phyloP scores from a whole-genome alignment of 2,113 vertebrate species.

The Dendrocopos noguchii region DNA sequence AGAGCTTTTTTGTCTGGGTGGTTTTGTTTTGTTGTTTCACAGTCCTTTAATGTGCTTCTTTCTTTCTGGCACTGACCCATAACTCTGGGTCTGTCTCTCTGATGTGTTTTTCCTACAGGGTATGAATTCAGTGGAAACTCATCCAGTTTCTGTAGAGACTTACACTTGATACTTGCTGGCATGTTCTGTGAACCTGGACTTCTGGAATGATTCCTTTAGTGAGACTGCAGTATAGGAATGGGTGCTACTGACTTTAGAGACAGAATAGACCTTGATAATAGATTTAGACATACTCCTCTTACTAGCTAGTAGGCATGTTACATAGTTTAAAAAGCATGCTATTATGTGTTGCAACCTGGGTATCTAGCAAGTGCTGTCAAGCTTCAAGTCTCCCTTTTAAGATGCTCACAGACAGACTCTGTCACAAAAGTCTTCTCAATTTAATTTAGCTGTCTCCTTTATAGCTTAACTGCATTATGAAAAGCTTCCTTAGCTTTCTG shows the following conservation, averaged over 20 bases:
- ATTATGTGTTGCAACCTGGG: neutral
- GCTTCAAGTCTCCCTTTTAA: neutral
- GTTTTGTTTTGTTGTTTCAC: neutral
- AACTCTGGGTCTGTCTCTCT: neutral
- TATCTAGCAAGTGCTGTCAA: neutral
- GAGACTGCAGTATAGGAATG: neutral
- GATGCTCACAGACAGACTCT: neutral
- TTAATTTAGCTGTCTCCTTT: neutral
- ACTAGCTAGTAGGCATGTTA: neutral
- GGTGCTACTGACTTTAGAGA: neutral
- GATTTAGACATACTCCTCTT: neutral
- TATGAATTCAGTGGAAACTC: neutral
- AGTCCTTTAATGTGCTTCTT: neutral
- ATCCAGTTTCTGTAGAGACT: neutral
- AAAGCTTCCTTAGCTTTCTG: neutral
- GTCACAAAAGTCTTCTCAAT: neutral
- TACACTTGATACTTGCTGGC: fast-evolving
- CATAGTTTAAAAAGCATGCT: neutral
- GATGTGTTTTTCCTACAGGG: slow-evolving; percentile 14
- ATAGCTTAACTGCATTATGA: neutral
- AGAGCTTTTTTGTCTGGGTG: slow-evolving; percentile 2
- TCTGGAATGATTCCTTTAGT: neutral
- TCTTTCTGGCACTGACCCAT: slow-evolving; percentile 22
- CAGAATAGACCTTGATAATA: neutral
- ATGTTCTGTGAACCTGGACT: neutral